A percentile compares a stretch with the other conserved stretches of the same genome.
These are phyloP conservation scores for Drosophila burlai DNA, from an alignment of 1,140 invertebrate species.

Conservation along the genomic window DNA sequence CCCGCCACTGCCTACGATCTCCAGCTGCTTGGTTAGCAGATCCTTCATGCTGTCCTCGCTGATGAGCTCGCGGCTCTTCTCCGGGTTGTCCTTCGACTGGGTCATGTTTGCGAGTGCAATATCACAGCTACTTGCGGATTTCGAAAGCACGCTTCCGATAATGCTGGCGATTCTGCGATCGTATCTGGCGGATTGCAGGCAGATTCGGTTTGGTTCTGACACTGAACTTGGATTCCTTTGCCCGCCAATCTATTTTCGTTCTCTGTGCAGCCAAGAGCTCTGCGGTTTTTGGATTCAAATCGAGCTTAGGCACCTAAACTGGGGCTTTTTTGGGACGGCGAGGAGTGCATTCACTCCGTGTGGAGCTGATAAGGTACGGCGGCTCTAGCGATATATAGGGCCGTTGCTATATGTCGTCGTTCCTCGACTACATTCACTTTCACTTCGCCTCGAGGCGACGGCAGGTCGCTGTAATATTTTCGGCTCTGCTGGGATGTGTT, in stretches of 20 bases:
- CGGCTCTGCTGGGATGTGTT: slow-evolving; percentile 22
- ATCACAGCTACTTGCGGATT: slow-evolving; percentile 42
- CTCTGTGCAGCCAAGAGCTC: not conserved
- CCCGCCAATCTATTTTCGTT: slow-evolving; percentile 36
- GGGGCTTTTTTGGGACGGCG: not conserved
- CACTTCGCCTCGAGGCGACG: slow-evolving; percentile 18
- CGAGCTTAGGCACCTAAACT: slow-evolving; percentile 15
- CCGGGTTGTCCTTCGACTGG: slow-evolving; percentile 65
- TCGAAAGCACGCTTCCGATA: not conserved
- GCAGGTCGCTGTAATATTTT: slow-evolving; percentile 17
- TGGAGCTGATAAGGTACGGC: slow-evolving; percentile 33
- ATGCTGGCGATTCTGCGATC: not conserved
- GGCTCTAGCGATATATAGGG: not conserved
- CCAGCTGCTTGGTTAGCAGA: slow-evolving; percentile 78
- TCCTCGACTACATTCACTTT: slow-evolving; percentile 28
- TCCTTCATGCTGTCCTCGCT: slow-evolving; percentile 79
- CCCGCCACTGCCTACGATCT: slow-evolving; percentile 74
- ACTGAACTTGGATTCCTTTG: slow-evolving; percentile 49
- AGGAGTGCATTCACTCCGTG: slow-evolving; percentile 65
- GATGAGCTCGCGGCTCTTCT: slow-evolving; percentile 71
- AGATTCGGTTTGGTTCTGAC: slow-evolving; percentile 30
- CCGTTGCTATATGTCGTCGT: slow-evolving; percentile 6
- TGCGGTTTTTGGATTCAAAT: slow-evolving; percentile 4
- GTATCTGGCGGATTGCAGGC: slow-evolving; percentile 21
- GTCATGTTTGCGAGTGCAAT: slow-evolving; percentile 51